A percentile compares a stretch with the other conserved stretches of the same genome.
These are phyloP conservation scores for zebrafish (Danio rerio) DNA, from an alignment of 2,113 vertebrate species.

Conservation along the genomic window GRCz12tu NC_133188.1:22985501-22986000, in stretches of 20 bases:
- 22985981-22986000: background rate
- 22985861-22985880: background rate
- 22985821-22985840: conserved; percentile 77
- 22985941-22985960: background rate
- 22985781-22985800: conserved; percentile 74
- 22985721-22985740: background rate
- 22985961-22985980: background rate
- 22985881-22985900: background rate
- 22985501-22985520: too few relatives aligned
- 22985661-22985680: too few relatives aligned
- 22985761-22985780: conserved; percentile 66
- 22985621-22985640: too few relatives aligned
- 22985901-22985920: background rate
- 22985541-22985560: too few relatives aligned
- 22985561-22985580: background rate
- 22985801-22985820: conserved; percentile 64
- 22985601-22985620: too few relatives aligned
- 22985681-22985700: background rate
- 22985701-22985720: background rate
- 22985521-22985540: too few relatives aligned
- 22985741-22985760: conserved; percentile 30
- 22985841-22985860: conserved; percentile 75
- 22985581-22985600: background rate
- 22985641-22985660: too few relatives aligned
- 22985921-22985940: background rate